These are phyloP conservation scores for Linnaemya tessellans DNA, from an alignment of 2,888 invertebrate species.

Conservation along the genomic window DNA sequence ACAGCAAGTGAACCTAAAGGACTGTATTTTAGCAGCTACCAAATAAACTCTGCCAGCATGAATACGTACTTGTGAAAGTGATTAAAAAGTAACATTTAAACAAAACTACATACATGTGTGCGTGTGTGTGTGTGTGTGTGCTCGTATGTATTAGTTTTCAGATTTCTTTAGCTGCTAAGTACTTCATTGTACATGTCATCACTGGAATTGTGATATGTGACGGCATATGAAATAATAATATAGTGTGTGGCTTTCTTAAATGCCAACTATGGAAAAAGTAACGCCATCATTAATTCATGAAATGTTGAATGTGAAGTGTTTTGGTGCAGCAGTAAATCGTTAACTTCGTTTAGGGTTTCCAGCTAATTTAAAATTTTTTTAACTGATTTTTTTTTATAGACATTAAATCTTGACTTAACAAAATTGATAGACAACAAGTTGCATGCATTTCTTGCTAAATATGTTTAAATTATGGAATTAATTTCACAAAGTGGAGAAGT, in stretches of 20 bases:
- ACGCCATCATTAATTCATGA: conserved; percentile 64
- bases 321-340: background rate
- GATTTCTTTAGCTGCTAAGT: conserved; percentile 35
- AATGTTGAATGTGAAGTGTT: conserved; percentile 51
- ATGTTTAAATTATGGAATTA: too few relatives aligned
- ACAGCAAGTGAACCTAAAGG: conserved; percentile 29
- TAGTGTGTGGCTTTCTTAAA: conserved; percentile 68
- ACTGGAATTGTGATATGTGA: conserved; percentile 65
- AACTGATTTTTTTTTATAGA: background rate
- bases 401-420: too few relatives aligned
- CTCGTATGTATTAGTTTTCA: background rate
- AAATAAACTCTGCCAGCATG: conserved; percentile 16
- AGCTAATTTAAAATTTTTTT: background rate
- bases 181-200: conserved; percentile 57
- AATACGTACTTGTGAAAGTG: conserved; percentile 1
- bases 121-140: background rate
- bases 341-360: conserved; percentile 29
- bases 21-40: conserved; percentile 22
- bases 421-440: too few relatives aligned
- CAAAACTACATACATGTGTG: too few relatives aligned
- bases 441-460: too few relatives aligned
- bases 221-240: conserved; percentile 70
- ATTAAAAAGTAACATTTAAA: conserved; percentile 15
- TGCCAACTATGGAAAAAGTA: conserved; percentile 55
- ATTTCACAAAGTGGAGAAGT: too few relatives aligned